Evolutionary conservation across 2,113 vertebrate genomes (phyloP), one percentile per base, ranked within the genome.

Genomic region (Lucifuga dentata): DNA sequence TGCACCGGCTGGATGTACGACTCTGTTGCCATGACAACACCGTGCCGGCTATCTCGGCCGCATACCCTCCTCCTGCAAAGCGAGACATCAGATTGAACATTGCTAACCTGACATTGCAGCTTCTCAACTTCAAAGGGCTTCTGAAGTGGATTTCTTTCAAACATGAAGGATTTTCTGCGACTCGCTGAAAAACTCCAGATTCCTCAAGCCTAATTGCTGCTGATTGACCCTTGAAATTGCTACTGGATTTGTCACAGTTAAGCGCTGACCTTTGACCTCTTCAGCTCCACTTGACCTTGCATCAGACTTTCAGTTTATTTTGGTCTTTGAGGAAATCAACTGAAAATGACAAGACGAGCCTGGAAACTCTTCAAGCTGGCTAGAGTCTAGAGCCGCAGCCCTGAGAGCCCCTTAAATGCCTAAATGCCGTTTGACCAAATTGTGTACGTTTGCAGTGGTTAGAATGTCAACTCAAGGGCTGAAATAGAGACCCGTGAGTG

Each of bases 31-130:
- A 78, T 51, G 2, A 82, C 77, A 3, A 89, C 73, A 20, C 10
- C 68, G 59, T 55, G 59, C 33, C 46, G 81, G 0, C 39, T 45
- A 7, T 63, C 65, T 0, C 24, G 1, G 0, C 89, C 76, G 5
- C 97, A 98, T n/a, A 92, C 93, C 58, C 95, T 92, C 71, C 95
- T 94, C 76, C 96, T 98, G 79, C n/a, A 23, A 43, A 26, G 15
- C 13, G 8, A 5, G 23, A 62, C 3, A 36, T 36, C 5, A 41
- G 17, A 56, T 55, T 3, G 45, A 51, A 55, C 26, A 11, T 81
- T 44, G 8, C n/a, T 16, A 26, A 32, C 35, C 1, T 3, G 23
- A 57, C 33, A 33, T 8, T n/a, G 19, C 5, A 44, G 38, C 55
- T 7, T 23, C 19, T 21, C 0, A 19, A 23, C 36, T 48, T 21